Base-by-base conservation (phyloP, 1,140 invertebrate species). In the Caenorhabditis brenneri region DNA sequence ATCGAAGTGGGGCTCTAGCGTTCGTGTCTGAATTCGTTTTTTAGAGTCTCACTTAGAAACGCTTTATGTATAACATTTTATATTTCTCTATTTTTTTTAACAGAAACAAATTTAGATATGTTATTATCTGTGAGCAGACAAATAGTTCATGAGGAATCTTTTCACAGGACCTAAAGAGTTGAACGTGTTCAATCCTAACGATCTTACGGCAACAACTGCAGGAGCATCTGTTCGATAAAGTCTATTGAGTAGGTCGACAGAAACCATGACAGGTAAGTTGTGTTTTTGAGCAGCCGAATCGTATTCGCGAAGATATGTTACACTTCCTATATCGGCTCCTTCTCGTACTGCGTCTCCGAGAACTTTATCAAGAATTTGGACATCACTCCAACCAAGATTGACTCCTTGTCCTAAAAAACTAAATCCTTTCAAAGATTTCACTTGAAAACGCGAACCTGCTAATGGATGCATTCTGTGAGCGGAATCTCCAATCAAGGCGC, bases 301-400 rank as follows among this genome's bases (percentile, higher is more conserved):
- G 90, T 98, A 99, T 86, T 94, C 93, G 46, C 93, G 89, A 22
- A 98, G 92, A 91, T 94, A 94, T 12, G 84, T 88, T 27, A 92
- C 60, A 12, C 91, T 91, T 94, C 94, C 94, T 69, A 95, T 91
- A 88, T 94, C 93, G 60, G 93, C 93, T 10, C 97, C 97, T 86
- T 93, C 92, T 86, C 94, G 93, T 0, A 94, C 92, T 4, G 94
- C 93, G 58, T 95, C 93, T 5, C 94, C 93, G 19, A 98, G 90
- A 4, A 94, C 90, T 69, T 94, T 89, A 12, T 94, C 93, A 0
- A 99, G 92, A 87, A 93, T 93, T 16, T 92, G 89, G 0, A 98
- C 94, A 92, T 99, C 98, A 29, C 95, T 95, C 91, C 99, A 97
- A 5, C 97, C 97, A 55, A 99, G 92, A 92, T 99, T 99, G 0